Conservation (phyloP, 2,888 invertebrate species). For the Augochlorella aurata region DNA sequence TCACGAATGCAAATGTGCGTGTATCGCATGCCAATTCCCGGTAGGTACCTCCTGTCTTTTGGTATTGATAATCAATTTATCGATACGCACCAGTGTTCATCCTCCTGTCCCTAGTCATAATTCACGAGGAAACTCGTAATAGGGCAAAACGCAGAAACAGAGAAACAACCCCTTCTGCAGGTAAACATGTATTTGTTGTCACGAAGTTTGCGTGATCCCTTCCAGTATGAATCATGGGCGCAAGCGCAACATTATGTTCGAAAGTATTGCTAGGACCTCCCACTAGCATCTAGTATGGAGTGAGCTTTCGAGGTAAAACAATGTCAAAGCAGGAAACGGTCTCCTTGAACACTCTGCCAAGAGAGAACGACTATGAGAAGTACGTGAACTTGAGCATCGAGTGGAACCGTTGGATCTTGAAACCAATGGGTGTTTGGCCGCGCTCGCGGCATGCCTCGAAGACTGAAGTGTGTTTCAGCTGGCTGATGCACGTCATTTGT, state of each 20-base stretch:
- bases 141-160: neutral
- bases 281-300: neutral
- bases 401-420: constrained; percentile 71
- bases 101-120: neutral
- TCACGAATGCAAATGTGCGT: neutral
- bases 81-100: neutral
- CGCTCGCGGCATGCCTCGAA: neutral
- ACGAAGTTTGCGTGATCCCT: neutral
- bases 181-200: neutral
- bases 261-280: neutral
- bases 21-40: neutral
- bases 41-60: neutral
- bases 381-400: constrained; percentile 63
- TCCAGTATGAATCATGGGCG: neutral
- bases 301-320: neutral
- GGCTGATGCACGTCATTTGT: constrained; percentile 48
- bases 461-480: constrained; percentile 32
- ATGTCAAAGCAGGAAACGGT: neutral
- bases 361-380: neutral
- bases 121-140: neutral
- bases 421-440: constrained; percentile 73
- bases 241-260: neutral
- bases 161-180: neutral
- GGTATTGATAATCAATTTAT: neutral
- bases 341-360: rapidly evolving